These are phyloP conservation scores for Tenualosa ilisha DNA, from an alignment of 2,797 vertebrate genomes.

Conservation along the genomic window DNA sequence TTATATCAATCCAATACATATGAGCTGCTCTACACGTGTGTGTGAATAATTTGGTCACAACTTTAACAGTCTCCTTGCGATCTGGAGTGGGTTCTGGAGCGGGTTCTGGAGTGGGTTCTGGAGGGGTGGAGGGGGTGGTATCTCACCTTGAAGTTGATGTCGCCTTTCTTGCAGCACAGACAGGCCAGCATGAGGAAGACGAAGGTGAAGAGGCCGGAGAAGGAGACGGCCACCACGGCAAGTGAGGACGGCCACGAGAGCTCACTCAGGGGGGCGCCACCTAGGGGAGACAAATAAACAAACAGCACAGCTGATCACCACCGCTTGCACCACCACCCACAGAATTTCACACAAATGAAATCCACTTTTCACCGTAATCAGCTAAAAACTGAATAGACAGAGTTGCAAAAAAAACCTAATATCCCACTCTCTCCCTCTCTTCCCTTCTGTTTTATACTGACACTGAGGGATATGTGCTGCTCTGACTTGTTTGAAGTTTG, in stretches of 20 bases:
- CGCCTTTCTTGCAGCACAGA: conserved; percentile 96
- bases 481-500: conserved; percentile 52
- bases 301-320: background rate
- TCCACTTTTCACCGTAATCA: background rate
- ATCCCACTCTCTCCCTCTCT: background rate
- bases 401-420: too few relatives aligned
- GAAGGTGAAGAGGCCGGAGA: conserved; percentile 93
- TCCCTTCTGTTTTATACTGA: background rate
- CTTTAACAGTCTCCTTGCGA: background rate
- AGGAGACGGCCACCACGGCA: conserved; percentile 89
- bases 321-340: background rate
- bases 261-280: conserved; percentile 88
- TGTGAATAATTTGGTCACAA: background rate
- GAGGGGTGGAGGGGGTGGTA: background rate
- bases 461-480: conserved; percentile 33
- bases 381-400: background rate
- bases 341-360: background rate
- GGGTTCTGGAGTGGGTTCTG: too few relatives aligned
- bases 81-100: too few relatives aligned
- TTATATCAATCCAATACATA: background rate
- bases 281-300: conserved; percentile 61
- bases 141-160: conserved; percentile 94
- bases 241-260: conserved; percentile 95
- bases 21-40: background rate
- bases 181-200: conserved; percentile 98